phyloP scores from a whole-genome alignment of 2,113 vertebrate genomes.

The Miniopterus natalensis region DNA sequence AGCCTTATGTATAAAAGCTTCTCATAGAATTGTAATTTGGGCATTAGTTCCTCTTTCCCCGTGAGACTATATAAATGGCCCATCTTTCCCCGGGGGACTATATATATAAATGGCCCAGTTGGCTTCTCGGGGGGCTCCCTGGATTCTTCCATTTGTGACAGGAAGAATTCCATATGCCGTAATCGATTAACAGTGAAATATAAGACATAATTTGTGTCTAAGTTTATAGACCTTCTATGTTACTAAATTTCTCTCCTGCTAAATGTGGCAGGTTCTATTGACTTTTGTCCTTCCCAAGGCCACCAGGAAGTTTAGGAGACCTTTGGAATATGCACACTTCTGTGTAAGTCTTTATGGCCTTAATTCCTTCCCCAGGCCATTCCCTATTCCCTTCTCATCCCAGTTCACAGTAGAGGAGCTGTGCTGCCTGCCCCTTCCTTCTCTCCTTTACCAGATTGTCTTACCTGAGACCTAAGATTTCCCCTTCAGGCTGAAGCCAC shows the following conservation, averaged over 20 bases:
- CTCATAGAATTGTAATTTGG: not conserved
- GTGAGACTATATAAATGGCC: not conserved
- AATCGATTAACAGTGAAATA: not conserved
- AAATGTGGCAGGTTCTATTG: constrained; percentile 23
- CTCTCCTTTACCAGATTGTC: not conserved
- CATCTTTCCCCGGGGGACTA: not conserved
- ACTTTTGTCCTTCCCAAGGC: constrained; percentile 44
- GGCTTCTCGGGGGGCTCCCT: not conserved
- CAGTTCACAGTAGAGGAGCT: not conserved
- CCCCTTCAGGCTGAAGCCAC: not conserved
- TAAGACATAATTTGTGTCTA: constrained; percentile 32
- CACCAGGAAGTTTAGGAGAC: constrained; percentile 29
- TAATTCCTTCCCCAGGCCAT: constrained; percentile 39
- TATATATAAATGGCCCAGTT: not conserved
- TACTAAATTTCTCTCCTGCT: constrained; percentile 72
- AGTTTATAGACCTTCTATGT: constrained; percentile 36
- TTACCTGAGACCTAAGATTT: not conserved
- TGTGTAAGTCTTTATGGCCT: constrained; percentile 33
- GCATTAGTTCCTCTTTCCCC: not conserved
- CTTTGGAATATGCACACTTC: not conserved
- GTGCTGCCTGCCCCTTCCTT: not conserved
- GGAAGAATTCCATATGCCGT: not conserved
- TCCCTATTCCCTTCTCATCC: not conserved
- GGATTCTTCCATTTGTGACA: not conserved
- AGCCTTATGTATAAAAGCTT: not conserved